Evolutionary conservation across 2,113 vertebrate species (phyloP), one percentile per base, ranked within the genome.

Genomic region (Siniperca knerii): DNA sequence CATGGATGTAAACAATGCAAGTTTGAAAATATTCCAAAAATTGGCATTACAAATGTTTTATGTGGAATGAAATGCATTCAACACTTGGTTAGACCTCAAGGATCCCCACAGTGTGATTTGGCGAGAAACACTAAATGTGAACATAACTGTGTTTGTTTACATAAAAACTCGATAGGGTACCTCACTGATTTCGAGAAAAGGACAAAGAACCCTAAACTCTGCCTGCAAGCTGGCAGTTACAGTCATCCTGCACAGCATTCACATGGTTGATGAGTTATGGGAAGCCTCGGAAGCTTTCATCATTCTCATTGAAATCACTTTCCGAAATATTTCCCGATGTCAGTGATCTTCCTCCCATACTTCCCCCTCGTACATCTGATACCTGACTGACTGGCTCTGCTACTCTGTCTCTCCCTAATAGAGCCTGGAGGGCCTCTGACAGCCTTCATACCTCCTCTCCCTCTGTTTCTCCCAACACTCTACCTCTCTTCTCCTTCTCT

Each of bases 291-390:
- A 79, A 6, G 44, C 77, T 83, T 84, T 86, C 92, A 90, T 74
- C 85, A 69, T 90, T 85, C 79, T 78, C 79, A 89, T 79, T 89
- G 70, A 88, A 89, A 88, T 77, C 84, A 66, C 77, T 91, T 79
- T 82, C 46, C 0, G 18, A 88, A 91, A 88, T 87, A 92, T 92
- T 90, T 90, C 81, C 75, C n/a, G 18, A 66, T 89, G 83, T 65
- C 87, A 86, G 52, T 72, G 85, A 90, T 93, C 66, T 89, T 88
- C 82, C 83, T 80, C 72, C 66, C 52, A 60, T 65, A 86, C 83
- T 92, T 85, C 88, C 87, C 69, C 69, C 48, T n/a, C 1, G 75
- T 82, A 60, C 87, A 93, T 87, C 88, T 80, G 92, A 95, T 94
- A 92, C 64, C 75, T 62, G 78, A 69, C 40, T 29, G 79, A 71